Base-by-base conservation (phyloP, 2,888 invertebrate species). In the Dryobota labecula region DNA sequence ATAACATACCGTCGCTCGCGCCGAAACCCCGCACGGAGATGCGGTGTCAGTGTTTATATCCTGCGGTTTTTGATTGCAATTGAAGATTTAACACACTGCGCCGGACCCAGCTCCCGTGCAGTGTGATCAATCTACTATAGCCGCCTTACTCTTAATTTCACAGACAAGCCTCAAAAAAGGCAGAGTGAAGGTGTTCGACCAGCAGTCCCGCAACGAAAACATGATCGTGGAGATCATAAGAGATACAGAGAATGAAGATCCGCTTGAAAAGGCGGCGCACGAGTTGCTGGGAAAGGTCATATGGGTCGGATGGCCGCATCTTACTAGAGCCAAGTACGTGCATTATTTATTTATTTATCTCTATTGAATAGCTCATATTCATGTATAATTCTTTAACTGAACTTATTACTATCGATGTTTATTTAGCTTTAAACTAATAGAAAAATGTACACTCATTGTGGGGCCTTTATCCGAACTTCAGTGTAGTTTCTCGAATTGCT, bases 251-350 rank as follows among this genome's bases (percentile, higher is more conserved):
- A 87, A 84, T 49, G 90, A 91, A 6, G 92, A 96, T 70, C 91
- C 95, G 82, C 80, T 97, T 76, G 93, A 96, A 51, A 90, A 94
- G 7, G 91, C 97, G 0, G 97, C 98, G 0, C 89, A 94, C 11
- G 96, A 97, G 54, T 91, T 98, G 49, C 91, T 99, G 18, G 98
- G 98, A 0, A 97, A 97, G 90, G 94, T 96, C 57, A 96, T 99
- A 2, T 98, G 97, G 95, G 98, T 98, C 6, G 97, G 97, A 8
- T 99, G 99, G 99, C 99, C 99, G 0, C 98, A 99, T 94, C 96
- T 99, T 67, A 96, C 97, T n/a, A 98, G 98, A 92, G 98, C 98
- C 24, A 97, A 97, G 97, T 97, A 92, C 94, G 96, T 90, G 27
- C 64, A 18, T 43, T 13, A 41, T 24, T 38, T 24, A 60, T 41